Base-by-base conservation (phyloP, 2,113 vertebrate genomes). In the Xenopus laevis region DNA sequence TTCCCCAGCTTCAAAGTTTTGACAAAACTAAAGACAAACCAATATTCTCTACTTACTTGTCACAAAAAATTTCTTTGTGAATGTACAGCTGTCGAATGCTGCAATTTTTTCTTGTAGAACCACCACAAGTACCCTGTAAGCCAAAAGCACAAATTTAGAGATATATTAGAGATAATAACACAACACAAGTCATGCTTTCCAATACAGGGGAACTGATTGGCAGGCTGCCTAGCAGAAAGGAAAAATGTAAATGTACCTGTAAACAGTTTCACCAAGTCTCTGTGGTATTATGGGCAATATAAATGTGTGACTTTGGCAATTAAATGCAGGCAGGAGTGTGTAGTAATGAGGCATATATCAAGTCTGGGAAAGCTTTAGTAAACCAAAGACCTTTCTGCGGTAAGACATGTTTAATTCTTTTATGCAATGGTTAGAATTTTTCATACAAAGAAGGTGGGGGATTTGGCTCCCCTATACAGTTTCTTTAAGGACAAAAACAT, bases 1-100 rank as follows among this genome's bases (percentile, higher is more conserved):
- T 3, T 40, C 8, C 23, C 23, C 23, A 27, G 23, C 23, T 27
- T 27, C 4, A 27, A n/a, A n/a, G n/a, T n/a, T n/a, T n/a, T n/a
- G n/a, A n/a, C n/a, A n/a, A 27, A 27, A 27, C 33, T 27, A 27
- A 40, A 40, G 2, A 9, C 6, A 7, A 7, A 40, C 33, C 33
- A 40, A 40, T 40, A 40, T 7, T 40, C 6, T 40, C 67, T 86
- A 89, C 95, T 65, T 94, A 99, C 97, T 99, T 90, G 97, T 99
- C 30, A 99, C 95, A 83, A 99, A 99, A 91, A 99, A 98, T 64
- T 97, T 99, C 87, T 98, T 99, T 27, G 94, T 96, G 86, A 99
- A 98, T 16, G 95, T 98, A 86, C 96, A 98, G 90, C 96, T 99
- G 89, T 99, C 97, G 63, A 99, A 99, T 40, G 97, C 96, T 2